Evolutionary conservation across 1,140 invertebrate species (phyloP), one percentile per base, ranked within the genome.

Genomic region (Elymnias hypermnestra): DNA sequence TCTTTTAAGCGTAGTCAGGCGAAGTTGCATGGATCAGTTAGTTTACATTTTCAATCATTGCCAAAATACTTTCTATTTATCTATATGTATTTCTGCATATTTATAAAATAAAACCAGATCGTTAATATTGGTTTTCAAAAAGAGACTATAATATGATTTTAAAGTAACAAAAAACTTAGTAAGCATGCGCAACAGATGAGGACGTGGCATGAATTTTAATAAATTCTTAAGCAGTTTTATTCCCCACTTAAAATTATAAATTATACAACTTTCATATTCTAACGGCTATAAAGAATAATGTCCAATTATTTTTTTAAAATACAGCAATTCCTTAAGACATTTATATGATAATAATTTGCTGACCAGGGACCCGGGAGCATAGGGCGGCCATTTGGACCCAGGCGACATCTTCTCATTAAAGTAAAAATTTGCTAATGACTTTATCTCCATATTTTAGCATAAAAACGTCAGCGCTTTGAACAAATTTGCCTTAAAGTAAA

Each of bases 401-500:
- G 50, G 57, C 57, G 67, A 72, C 63, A 69, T 65, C 60, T 67
- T 74, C 63, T 72, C 61, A 64, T 72, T 73, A 68, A 72, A 81
- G 53, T 70, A 72, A 68, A 79, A 79, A 79, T 76, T n/a, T 76
- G 61, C 68, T 78, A 83, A 83, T 79, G 73, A 74, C 70, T 72
- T 67, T 64, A 83, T 83, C 75, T 81, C 68, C 76, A 82, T 78
- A 76, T 78, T 82, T 82, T 84, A 71, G 72, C 77, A 82, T 84
- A 73, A 76, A 78, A 69, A 76, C 65, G 72, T 79, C 70, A 77
- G 67, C 65, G 40, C 71, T 72, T 67, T 73, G 57, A 65, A 64
- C 51, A 59, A 63, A 62, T 79, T 73, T 59, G 46, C 52, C 44
- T 65, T 62, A 33, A 58, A 69, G 46, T 57, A 68, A 63, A 65